Percentiles rank a stretch among this genome's conserved stretches.
Conservation (phyloP, 2,797 vertebrate genomes). For the Ibycter americanus region DNA sequence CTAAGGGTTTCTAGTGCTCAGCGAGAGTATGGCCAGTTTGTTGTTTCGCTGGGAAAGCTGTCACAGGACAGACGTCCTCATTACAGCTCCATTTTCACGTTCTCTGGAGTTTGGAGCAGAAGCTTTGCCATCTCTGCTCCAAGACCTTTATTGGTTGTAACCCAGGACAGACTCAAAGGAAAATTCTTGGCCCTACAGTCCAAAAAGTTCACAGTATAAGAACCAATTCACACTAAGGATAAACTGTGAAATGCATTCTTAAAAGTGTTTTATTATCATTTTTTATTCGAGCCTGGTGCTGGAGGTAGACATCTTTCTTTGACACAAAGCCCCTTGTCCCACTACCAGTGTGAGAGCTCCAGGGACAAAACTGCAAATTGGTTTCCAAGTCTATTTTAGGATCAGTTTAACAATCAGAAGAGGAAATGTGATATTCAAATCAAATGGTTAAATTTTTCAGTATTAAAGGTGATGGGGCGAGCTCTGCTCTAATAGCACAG, state of each 20-base stretch:
- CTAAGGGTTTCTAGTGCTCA: not conserved
- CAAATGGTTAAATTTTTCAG: not conserved
- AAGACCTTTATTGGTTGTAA: not conserved
- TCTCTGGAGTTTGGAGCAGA: not conserved
- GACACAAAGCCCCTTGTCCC: conserved; percentile 17
- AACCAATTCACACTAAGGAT: conserved; percentile 67
- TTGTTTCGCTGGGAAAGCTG: conserved; percentile 39
- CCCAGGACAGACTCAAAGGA: not conserved
- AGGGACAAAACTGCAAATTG: conserved; percentile 40
- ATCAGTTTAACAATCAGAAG: not conserved
- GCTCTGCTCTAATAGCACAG: not conserved
- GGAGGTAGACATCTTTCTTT: not conserved
- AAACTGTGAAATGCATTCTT: conserved; percentile 69
- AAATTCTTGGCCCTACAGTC: conserved; percentile 11
- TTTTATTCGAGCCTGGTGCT: not conserved
- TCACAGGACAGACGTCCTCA: conserved; percentile 34
- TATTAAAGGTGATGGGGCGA: not conserved
- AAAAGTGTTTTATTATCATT: conserved; percentile 62
- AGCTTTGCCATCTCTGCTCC: not conserved
- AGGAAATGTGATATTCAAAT: conserved; percentile 20
- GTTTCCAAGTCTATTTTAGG: conserved; percentile 30
- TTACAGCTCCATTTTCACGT: conserved; percentile 45
- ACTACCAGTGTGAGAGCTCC: not conserved
- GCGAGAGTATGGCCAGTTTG: not conserved
- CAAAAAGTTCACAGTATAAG: conserved; percentile 42